Conservation (phyloP, 2,797 vertebrate species). For the Potorous gilbertii region DNA sequence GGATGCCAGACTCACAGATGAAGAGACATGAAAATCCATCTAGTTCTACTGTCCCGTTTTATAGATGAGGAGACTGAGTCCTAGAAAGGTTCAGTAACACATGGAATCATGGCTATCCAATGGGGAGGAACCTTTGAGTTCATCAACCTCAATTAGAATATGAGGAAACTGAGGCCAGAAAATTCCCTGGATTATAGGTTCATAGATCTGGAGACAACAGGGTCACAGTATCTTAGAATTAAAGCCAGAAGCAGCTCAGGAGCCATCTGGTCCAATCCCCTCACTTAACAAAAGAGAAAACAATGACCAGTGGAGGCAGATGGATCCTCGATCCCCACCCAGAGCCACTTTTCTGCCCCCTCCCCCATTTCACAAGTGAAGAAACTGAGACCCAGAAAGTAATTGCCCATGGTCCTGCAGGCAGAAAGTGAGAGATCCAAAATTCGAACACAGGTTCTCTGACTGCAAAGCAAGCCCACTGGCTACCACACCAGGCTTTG, state of each 20-base stretch:
- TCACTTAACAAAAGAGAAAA: background rate
- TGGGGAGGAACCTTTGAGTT: background rate
- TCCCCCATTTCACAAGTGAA: background rate
- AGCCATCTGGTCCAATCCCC: background rate
- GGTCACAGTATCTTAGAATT: background rate
- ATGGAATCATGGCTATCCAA: background rate
- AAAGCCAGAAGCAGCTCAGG: background rate
- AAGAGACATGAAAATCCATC: background rate
- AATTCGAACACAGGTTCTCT: background rate
- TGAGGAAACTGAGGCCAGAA: background rate
- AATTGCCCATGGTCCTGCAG: background rate
- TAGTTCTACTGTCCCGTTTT: background rate
- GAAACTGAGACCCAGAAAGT: background rate
- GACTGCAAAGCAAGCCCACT: background rate
- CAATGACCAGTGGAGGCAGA: rapidly evolving
- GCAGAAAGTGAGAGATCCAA: background rate
- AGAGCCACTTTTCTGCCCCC: too few species aligned
- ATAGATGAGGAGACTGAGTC: background rate
- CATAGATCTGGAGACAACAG: background rate
- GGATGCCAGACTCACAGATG: background rate
- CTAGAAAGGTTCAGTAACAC: background rate
- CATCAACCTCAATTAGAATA: background rate
- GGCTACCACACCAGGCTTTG: background rate
- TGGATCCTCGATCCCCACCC: background rate
- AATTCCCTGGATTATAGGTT: background rate